These are phyloP conservation scores for Oryzias sinensis DNA, from an alignment of 2,797 vertebrate species.

Conservation along the genomic window DNA sequence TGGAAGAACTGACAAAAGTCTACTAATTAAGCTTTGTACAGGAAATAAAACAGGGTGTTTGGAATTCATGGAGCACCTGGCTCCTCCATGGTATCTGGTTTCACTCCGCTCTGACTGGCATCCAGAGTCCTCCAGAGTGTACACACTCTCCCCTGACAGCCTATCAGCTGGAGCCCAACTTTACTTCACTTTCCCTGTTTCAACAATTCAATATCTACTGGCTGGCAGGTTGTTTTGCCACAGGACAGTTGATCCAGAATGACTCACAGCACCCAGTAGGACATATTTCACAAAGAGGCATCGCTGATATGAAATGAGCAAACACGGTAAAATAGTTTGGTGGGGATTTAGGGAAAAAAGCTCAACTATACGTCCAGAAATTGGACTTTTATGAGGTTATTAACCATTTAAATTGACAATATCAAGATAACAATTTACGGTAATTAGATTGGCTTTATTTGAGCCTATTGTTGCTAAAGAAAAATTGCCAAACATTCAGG, in stretches of 20 bases:
- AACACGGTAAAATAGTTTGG: conserved; percentile 16
- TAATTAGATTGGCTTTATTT: conserved; percentile 62
- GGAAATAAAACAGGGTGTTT: conserved; percentile 12
- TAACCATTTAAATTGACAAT: conserved; percentile 62
- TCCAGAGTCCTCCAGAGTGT: conserved; percentile 31
- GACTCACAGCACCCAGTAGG: conserved; percentile 32
- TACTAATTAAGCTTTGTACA: conserved; percentile 19
- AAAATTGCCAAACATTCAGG: conserved; percentile 32
- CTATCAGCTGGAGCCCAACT: conserved; percentile 59
- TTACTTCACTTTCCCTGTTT: conserved; percentile 54
- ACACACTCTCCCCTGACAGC: conserved; percentile 45
- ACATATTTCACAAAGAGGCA: conserved; percentile 31
- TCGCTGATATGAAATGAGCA: conserved; percentile 26
- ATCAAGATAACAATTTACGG: conserved; percentile 51
- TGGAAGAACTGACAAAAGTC: neutral
- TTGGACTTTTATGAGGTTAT: conserved; percentile 42
- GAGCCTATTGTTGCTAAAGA: conserved; percentile 61
- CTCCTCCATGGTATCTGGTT: conserved; percentile 25
- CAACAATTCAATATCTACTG: conserved; percentile 55
- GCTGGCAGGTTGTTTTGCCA: conserved; percentile 37
- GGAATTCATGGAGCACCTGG: conserved; percentile 24
- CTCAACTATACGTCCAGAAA: conserved; percentile 1
- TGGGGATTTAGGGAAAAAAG: too few relatives aligned
- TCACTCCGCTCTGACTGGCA: conserved; percentile 35
- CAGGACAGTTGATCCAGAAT: conserved; percentile 33